These are phyloP conservation scores for Erebia aethiops DNA, from an alignment of 2,888 invertebrate genomes.

Conservation along the genomic window DNA sequence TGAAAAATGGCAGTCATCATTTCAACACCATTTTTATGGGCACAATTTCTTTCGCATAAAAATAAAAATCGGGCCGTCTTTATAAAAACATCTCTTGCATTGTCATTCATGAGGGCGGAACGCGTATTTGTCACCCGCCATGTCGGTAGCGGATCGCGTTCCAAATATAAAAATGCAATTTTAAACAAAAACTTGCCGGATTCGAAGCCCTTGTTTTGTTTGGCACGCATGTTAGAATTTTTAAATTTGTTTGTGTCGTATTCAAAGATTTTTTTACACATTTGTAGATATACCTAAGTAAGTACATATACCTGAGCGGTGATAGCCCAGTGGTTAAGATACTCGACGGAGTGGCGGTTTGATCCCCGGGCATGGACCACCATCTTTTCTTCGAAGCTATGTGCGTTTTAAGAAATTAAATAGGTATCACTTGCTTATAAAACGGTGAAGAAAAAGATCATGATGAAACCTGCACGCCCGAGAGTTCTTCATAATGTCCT, in stretches of 20 bases:
- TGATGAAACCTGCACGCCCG: too few relatives aligned
- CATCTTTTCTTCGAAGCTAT: too few relatives aligned
- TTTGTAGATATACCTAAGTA: too few relatives aligned
- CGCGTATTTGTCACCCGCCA: conserved; percentile 81
- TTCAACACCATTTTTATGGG: conserved; percentile 79
- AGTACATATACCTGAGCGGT: too few relatives aligned
- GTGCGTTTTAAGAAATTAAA: too few relatives aligned
- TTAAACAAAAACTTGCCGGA: conserved; percentile 76
- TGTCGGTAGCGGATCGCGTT: conserved; percentile 74
- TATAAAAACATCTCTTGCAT: conserved; percentile 82
- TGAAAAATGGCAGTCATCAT: conserved; percentile 81
- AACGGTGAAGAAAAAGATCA: too few relatives aligned
- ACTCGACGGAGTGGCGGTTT: too few relatives aligned
- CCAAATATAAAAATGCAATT: conserved; percentile 83
- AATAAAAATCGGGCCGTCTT: conserved; percentile 76
- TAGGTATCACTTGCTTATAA: too few relatives aligned
- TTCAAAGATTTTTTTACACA: not conserved
- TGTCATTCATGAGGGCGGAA: conserved; percentile 81
- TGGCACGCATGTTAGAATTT: conserved; percentile 53
- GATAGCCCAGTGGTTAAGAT: too few relatives aligned
- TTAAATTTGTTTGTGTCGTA: conserved; percentile 11
- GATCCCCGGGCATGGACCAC: too few relatives aligned
- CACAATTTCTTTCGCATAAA: conserved; percentile 82
- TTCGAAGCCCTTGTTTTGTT: conserved; percentile 70
- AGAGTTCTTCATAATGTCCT: too few relatives aligned